Percentiles rank a stretch among this genome's conserved stretches.
Evolutionary conservation across 2,113 vertebrate species (phyloP).

Genomic region (Tetraodon nigroviridis): DNA sequence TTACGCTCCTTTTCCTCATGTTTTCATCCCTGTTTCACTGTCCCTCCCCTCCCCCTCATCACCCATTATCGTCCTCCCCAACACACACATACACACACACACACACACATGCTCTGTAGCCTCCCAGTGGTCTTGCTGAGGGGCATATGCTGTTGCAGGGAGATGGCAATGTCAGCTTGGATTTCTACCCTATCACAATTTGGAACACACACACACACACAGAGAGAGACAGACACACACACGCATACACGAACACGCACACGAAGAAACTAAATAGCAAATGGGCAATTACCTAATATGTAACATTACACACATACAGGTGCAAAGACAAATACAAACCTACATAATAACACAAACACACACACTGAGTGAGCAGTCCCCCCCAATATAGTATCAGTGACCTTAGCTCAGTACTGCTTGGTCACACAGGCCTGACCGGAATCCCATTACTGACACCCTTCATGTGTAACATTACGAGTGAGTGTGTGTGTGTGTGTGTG

Average conservation of each 20-base stretch:
- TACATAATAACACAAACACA: conserved; percentile 34
- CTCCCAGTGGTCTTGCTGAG: conserved; percentile 72
- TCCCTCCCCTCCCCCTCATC: conserved; percentile 35
- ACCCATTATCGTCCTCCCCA: conserved; percentile 5
- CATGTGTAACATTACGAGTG: conserved; percentile 66
- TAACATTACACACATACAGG: conserved; percentile 15
- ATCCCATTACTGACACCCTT: conserved; percentile 72
- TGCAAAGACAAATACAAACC: conserved; percentile 20
- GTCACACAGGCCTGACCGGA: conserved; percentile 64
- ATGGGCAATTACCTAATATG: conserved; percentile 49
- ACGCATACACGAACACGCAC: conserved; percentile 4
- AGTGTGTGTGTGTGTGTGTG: conserved; percentile 1
- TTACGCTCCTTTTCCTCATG: conserved; percentile 24
- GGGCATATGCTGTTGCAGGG: conserved; percentile 71
- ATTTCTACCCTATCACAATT: conserved; percentile 70
- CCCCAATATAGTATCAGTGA: conserved; percentile 61
- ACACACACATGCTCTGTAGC: conserved; percentile 20
- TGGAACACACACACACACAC: conserved; percentile 36
- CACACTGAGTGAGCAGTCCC: conserved; percentile 37
- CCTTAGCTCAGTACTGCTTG: conserved; percentile 59
- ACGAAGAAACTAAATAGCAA: conserved; percentile 43
- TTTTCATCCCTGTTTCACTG: conserved; percentile 15
- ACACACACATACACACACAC: no score
- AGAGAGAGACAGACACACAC: conserved; percentile 2
- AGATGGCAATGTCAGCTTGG: conserved; percentile 70